Conservation (phyloP, 2,113 vertebrate genomes). For the Phaethornis superciliosus region DNA sequence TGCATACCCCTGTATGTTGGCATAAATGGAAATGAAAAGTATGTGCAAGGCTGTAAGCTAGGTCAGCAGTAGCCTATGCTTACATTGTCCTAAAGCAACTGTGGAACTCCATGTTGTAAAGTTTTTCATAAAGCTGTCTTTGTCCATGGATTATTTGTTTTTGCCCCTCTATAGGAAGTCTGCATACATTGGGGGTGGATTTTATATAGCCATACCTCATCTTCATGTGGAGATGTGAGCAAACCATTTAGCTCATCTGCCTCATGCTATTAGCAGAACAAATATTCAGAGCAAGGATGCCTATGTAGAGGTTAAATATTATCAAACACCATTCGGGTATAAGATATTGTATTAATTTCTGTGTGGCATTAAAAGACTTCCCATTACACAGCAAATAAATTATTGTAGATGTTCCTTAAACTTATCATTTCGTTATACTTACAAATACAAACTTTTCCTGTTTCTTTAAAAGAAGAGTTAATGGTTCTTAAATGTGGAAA, state of each 20-base stretch:
- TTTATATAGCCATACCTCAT: not conserved
- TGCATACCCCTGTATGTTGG: not conserved
- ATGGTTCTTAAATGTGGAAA: not conserved
- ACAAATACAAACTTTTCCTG: not conserved
- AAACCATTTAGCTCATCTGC: not conserved
- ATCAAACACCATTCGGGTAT: not conserved
- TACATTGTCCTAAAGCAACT: not conserved
- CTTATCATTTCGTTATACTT: not conserved
- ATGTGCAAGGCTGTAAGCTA: rapidly evolving
- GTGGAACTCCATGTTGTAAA: not conserved
- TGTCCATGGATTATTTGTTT: not conserved
- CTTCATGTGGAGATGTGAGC: not conserved
- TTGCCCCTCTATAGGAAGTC: not conserved
- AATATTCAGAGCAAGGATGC: not conserved
- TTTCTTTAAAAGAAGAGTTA: not conserved
- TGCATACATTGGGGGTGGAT: not conserved
- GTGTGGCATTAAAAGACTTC: not conserved
- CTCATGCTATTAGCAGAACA: not conserved
- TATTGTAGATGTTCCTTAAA: not conserved
- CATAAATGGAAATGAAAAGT: not conserved
- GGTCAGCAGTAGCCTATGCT: not conserved
- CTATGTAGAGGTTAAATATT: not conserved
- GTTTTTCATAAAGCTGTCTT: not conserved
- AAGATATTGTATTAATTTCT: not conserved
- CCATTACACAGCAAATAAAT: not conserved